phyloP scores from a whole-genome alignment of 2,113 vertebrate species.

The Limnothrissa miodon region DNA sequence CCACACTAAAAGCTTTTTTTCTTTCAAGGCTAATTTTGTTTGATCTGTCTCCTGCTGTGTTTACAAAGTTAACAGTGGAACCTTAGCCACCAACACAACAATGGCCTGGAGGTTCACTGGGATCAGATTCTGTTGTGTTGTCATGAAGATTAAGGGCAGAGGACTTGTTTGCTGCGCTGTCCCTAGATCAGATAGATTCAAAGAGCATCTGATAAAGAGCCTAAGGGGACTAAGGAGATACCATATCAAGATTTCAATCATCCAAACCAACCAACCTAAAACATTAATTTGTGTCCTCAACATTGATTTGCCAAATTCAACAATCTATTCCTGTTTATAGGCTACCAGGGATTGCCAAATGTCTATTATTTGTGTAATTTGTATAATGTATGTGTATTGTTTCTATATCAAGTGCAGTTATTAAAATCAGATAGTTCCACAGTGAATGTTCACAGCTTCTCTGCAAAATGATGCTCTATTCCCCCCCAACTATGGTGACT shows the following conservation, averaged over 20 bases:
- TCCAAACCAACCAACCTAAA: not conserved
- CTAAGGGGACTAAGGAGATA: not conserved
- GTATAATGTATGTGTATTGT: no score
- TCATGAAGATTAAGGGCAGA: conserved; percentile 6
- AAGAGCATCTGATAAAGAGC: conserved; percentile 10
- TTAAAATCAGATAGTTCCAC: not conserved
- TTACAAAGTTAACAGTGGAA: conserved; percentile 6
- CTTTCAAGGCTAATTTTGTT: not conserved
- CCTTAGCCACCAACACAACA: conserved; percentile 7
- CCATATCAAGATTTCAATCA: not conserved
- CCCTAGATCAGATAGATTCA: not conserved
- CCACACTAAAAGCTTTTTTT: not conserved
- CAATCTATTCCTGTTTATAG: not conserved
- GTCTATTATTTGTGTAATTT: no score
- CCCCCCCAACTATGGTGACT: not conserved
- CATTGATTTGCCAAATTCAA: not conserved
- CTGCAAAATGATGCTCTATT: not conserved
- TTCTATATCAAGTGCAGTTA: not conserved
- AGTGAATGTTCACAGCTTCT: not conserved
- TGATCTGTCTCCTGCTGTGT: conserved; percentile 10
- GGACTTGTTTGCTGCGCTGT: not conserved
- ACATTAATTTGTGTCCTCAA: not conserved
- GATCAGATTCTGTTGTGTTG: conserved; percentile 3
- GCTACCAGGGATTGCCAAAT: not conserved
- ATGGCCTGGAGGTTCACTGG: not conserved